Evolutionary conservation across 2,888 invertebrate genomes (phyloP), one percentile per base, ranked within the genome.

Genomic region (Eretmocerus hayati): DNA sequence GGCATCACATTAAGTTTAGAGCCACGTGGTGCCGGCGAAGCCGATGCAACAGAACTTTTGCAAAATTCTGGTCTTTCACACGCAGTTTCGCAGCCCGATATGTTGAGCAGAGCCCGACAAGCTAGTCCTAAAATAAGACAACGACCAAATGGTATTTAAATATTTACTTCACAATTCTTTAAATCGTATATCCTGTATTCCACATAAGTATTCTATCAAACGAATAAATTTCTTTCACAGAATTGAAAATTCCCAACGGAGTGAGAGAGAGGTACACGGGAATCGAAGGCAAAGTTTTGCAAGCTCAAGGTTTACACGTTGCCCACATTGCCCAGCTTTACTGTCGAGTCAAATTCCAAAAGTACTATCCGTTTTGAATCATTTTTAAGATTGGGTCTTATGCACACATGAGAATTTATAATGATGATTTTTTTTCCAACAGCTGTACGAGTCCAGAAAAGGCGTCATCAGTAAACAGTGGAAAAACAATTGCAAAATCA

Each of bases 401-500:
- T n/a, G n/a, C n/a, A n/a, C n/a, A n/a, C n/a, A n/a, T n/a, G n/a
- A n/a, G n/a, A n/a, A n/a, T n/a, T 26, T 6, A 11, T 26, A 26
- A 26, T 26, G 26, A 9, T 11, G 26, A 31, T 23, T 23, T 31
- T 32, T 38, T 46, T 33, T 31, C 30, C 47, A 40, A 22, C 53
- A 67, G 65, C 21, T 64, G 67, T 33, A 59, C 61, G 40, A 67
- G 67, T 50, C 65, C 67, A 1, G 63, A 67, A 26, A 66, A 66
- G 53, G 59, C 65, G 42, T 46, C 50, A 20, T 64, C 64, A 1
- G 46, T 56, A 26, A 63, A 59, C 38, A 57, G 60, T 15, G 71
- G 70, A 23, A 70, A 72, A 62, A 74, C 72, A 5, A 62, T 76
- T 45, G 74, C 72, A 4, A 75, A 75, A 56, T 74, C 75, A 5